Percentiles rank a stretch among this genome's conserved stretches.
phyloP scores from a whole-genome alignment of 2,797 vertebrate species.

The Galago senegalensis region DNA sequence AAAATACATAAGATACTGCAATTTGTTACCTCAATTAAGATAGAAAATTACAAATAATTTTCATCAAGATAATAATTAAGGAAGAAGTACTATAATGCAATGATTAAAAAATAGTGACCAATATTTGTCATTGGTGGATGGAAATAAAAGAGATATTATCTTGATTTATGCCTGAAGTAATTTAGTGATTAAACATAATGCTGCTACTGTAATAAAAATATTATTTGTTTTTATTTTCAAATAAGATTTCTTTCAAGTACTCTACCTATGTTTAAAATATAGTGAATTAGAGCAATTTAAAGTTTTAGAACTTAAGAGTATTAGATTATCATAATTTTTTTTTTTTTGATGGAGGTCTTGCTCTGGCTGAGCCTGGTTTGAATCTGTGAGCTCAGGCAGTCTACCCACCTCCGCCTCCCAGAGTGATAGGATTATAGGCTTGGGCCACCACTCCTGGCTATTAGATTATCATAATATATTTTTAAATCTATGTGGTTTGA shows the following conservation, averaged over 20 bases:
- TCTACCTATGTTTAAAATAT: conserved; percentile 11
- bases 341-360: no score
- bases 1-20: not conserved
- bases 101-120: not conserved
- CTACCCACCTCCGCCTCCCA: no score
- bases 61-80: not conserved
- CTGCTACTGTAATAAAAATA: not conserved
- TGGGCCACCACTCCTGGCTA: no score
- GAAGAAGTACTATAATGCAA: not conserved
- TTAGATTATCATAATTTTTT: not conserved
- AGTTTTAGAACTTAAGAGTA: not conserved
- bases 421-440: no score
- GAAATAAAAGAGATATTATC: not conserved
- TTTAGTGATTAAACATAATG: not conserved
- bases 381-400: no score
- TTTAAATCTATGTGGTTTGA: conserved; percentile 26
- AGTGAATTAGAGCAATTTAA: conserved; percentile 18
- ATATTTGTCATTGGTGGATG: not conserved
- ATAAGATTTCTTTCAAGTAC: not conserved
- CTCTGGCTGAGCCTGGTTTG: no score
- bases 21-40: not conserved
- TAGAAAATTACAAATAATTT: conserved; percentile 28
- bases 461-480: not conserved
- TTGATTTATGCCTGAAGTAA: not conserved
- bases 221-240: not conserved